Base-by-base conservation (phyloP, 2,888 invertebrate genomes). In the Creontiades dilutus region DNA sequence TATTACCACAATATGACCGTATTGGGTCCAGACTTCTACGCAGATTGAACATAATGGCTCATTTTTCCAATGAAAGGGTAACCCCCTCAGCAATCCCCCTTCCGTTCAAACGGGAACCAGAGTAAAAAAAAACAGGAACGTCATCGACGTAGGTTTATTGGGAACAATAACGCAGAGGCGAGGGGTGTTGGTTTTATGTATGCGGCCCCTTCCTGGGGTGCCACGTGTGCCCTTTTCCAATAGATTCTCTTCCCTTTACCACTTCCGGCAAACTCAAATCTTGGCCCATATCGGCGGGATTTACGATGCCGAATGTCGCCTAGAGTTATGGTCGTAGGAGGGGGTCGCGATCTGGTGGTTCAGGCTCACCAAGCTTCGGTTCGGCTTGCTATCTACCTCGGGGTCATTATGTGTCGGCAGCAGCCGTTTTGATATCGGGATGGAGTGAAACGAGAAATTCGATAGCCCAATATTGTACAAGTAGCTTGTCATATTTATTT, bases 141-240 rank as follows among this genome's bases (percentile, higher is more conserved):
- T 27, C 68, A 68, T 68, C 68, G 68, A 23, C 52, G 82, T 82
- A 48, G 82, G 19, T 82, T 82, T 82, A 82, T 82, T 82, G 82
- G 52, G 82, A 52, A 82, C 82, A 82, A 82, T 82, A 82, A 82
- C 82, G 19, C 23, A 48, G 52, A 52, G 48, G 27, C 23, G 68
- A 19, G 23, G 48, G 46, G 81, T 47, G 82, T 48, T 55, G 52
- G 82, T 19, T 82, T 82, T 82, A 82, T 82, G 80, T 80, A 80
- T 80, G 80, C 46, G n/a, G 52, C 52, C 19, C 52, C 27, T 48
- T 48, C 23, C 82, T 11, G n/a, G 81, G 52, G 52, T 55, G 82
- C 68, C 82, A 82, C 82, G 82, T 82, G 82, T 82, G 82, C 82
- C 27, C 23, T 55, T 68, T 82, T 52, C 52, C 82, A 52, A 82